These are phyloP conservation scores for Apis florea DNA, from an alignment of 1,140 invertebrate genomes.

Conservation along the genomic window DNA sequence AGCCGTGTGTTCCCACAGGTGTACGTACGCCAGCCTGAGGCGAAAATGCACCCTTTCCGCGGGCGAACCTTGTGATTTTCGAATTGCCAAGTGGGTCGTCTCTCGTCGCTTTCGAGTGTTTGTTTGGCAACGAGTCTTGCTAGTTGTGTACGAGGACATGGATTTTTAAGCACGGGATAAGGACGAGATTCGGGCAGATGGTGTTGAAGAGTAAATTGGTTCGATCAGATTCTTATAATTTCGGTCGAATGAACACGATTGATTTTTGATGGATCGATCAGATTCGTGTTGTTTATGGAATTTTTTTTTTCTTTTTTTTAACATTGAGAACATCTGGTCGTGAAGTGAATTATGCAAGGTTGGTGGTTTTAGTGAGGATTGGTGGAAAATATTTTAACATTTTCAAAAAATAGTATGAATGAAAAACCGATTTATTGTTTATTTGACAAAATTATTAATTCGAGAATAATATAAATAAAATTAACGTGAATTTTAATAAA, in stretches of 20 bases:
- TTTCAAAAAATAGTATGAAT: too few relatives aligned
- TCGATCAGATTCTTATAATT: not conserved
- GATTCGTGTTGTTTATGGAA: not conserved
- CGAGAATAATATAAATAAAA: too few relatives aligned
- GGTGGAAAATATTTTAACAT: too few relatives aligned
- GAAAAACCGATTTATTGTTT: too few relatives aligned
- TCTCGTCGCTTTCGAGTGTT: slow-evolving; percentile 8
- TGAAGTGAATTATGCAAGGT: too few relatives aligned
- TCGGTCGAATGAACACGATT: not conserved
- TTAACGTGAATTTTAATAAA: too few relatives aligned
- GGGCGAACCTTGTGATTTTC: slow-evolving; percentile 37
- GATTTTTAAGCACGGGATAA: not conserved
- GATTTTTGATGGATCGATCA: not conserved
- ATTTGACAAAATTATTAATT: too few relatives aligned
- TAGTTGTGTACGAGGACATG: not conserved
- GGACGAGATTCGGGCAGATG: slow-evolving; percentile 14
- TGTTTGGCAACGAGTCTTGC: not conserved
- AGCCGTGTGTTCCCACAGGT: slow-evolving; percentile 8
- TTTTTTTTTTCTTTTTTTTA: too few relatives aligned
- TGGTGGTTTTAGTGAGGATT: too few relatives aligned
- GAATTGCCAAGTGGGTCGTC: slow-evolving; percentile 22
- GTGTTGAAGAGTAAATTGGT: too few relatives aligned
- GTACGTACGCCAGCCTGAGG: slow-evolving; percentile 17
- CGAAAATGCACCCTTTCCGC: slow-evolving; percentile 16
- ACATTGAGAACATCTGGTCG: too few relatives aligned